Evolutionary conservation across 2,888 invertebrate genomes (phyloP).

Genomic region (Parascotia fuliginaria): DNA sequence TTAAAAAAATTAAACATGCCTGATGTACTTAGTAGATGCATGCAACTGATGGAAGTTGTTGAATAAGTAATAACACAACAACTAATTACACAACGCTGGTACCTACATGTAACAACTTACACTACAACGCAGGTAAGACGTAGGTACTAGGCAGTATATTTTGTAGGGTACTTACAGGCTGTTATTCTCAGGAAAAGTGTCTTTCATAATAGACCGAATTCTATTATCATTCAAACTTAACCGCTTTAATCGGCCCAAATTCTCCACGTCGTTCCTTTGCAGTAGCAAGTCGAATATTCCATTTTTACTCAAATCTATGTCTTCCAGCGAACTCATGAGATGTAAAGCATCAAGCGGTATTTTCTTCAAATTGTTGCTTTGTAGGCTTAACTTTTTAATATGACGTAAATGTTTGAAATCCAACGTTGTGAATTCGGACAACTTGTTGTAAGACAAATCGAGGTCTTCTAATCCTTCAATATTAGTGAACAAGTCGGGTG

Average conservation of each 20-base stretch:
- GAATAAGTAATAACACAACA: no score
- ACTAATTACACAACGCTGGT: no score
- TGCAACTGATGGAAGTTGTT: no score
- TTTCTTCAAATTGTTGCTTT: constrained; percentile 72
- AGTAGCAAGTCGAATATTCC: constrained; percentile 69
- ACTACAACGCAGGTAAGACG: no score
- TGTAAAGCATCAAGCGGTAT: constrained; percentile 71
- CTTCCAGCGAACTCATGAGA: constrained; percentile 68
- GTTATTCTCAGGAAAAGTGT: constrained; percentile 70
- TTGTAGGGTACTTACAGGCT: constrained; percentile 74
- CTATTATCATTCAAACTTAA: constrained; percentile 81
- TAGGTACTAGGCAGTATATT: not conserved
- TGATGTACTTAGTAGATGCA: no score
- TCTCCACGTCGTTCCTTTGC: constrained; percentile 55
- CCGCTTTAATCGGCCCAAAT: constrained; percentile 63
- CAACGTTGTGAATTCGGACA: constrained; percentile 68
- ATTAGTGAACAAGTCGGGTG: constrained; percentile 77
- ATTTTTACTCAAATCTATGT: constrained; percentile 82
- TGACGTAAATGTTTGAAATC: constrained; percentile 69
- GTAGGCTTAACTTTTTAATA: constrained; percentile 75
- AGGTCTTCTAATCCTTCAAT: constrained; percentile 71
- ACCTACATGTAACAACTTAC: no score
- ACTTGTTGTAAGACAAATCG: constrained; percentile 83
- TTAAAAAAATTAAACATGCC: no score
- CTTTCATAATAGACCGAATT: constrained; percentile 71